phyloP scores from a whole-genome alignment of 2,113 vertebrate species.

The Cranoglanis bouderius region DNA sequence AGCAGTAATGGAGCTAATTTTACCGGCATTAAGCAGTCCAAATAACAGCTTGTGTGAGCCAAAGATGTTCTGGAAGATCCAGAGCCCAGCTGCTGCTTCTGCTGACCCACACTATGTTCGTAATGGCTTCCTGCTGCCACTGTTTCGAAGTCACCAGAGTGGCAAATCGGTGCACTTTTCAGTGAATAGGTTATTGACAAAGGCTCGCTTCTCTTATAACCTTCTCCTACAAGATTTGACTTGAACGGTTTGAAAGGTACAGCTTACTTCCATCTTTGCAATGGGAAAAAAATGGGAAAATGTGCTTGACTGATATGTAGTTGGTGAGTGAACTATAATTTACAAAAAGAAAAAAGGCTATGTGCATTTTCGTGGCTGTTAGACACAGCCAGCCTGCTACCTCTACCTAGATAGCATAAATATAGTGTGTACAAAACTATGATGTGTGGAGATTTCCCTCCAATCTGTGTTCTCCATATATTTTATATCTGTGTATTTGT shows the following conservation, averaged over 20 bases:
- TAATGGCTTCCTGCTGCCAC: conserved; percentile 28
- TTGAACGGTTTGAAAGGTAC: background rate
- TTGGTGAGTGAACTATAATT: background rate
- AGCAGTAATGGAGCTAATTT: conserved; percentile 29
- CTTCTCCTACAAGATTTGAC: background rate
- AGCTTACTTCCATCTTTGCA: background rate
- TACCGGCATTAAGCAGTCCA: conserved; percentile 25
- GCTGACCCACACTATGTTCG: conserved; percentile 22
- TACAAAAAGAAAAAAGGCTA: background rate
- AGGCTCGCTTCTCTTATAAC: background rate
- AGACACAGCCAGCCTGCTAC: too few relatives aligned
- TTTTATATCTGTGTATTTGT: too few relatives aligned
- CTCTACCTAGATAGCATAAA: too few relatives aligned
- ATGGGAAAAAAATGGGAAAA: background rate
- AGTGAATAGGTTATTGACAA: background rate
- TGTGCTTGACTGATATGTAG: background rate
- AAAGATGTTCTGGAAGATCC: conserved; percentile 26
- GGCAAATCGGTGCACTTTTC: background rate
- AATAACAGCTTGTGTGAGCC: conserved; percentile 30
- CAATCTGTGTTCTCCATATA: too few relatives aligned
- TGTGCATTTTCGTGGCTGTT: too few relatives aligned
- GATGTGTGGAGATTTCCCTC: too few relatives aligned
- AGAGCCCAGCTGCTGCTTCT: conserved; percentile 30
- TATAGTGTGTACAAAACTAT: too few relatives aligned
- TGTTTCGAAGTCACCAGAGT: background rate